phyloP scores from a whole-genome alignment of 1,140 invertebrate genomes.

The Aphaenogaster rudis region DNA sequence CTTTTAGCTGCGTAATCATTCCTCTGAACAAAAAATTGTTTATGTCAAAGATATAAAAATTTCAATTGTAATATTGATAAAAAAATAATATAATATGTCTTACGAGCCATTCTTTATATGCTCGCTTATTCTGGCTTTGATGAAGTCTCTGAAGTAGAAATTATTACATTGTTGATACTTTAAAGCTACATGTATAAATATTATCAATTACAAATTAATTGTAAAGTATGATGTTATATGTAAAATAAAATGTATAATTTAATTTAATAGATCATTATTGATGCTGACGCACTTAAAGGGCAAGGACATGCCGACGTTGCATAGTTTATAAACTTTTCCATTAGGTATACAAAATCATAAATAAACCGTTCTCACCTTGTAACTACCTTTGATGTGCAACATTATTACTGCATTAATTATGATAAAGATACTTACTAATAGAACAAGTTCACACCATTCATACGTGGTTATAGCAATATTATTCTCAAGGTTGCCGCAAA shows the following conservation, averaged over 20 bases:
- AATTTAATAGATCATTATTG: neutral
- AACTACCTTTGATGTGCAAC: neutral
- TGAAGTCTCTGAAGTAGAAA: slow-evolving; percentile 4
- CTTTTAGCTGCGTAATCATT: neutral
- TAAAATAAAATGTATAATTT: slow-evolving; percentile 24
- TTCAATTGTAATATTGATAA: neutral
- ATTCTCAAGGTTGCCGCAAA: neutral
- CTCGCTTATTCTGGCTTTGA: neutral
- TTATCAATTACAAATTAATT: neutral
- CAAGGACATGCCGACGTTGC: neutral
- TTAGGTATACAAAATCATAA: slow-evolving; percentile 12
- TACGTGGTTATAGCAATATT: neutral
- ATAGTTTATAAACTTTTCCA: neutral
- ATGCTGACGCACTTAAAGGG: neutral
- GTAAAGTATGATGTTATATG: neutral
- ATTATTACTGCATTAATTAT: slow-evolving; percentile 41
- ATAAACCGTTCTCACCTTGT: slow-evolving; percentile 22
- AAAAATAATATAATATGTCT: neutral
- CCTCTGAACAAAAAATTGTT: neutral
- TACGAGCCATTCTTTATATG: neutral
- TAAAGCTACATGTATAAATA: neutral
- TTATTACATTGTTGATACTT: neutral
- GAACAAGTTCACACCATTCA: slow-evolving; percentile 23
- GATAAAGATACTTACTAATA: slow-evolving; percentile 25
- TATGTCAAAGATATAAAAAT: neutral